These are phyloP conservation scores for Hypomecis punctinalis DNA, from an alignment of 2,888 invertebrate genomes.

Conservation along the genomic window DNA sequence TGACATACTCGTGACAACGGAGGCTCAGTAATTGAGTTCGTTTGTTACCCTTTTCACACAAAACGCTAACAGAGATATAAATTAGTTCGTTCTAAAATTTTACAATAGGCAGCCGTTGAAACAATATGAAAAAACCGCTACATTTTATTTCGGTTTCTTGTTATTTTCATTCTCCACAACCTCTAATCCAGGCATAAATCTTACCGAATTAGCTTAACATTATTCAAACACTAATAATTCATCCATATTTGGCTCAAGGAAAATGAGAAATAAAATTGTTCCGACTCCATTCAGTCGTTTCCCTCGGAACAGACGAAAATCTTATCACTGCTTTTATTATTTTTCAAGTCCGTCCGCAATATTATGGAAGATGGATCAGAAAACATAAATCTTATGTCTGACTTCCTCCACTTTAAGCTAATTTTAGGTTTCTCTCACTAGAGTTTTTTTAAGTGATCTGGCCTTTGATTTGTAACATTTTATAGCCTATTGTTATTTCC, in stretches of 20 bases:
- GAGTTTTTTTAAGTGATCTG: too few species aligned
- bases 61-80: neutral
- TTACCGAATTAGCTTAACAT: conserved; percentile 54
- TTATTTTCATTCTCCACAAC: conserved; percentile 36
- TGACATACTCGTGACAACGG: too few species aligned
- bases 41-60: too few species aligned
- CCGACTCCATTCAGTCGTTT: conserved; percentile 70
- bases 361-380: conserved; percentile 81
- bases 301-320: conserved; percentile 71
- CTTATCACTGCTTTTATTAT: conserved; percentile 78
- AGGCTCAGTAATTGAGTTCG: too few species aligned
- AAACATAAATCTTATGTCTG: conserved; percentile 79
- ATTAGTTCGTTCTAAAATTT: neutral
- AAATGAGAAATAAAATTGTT: conserved; percentile 77
- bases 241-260: conserved; percentile 65
- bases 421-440: conserved; percentile 9
- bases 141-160: conserved; percentile 15
- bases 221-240: conserved; percentile 63
- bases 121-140: neutral
- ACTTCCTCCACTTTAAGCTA: conserved; percentile 50
- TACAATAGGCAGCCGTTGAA: neutral
- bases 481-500: too few species aligned
- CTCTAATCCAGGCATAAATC: conserved; percentile 50
- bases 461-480: too few species aligned
- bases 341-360: conserved; percentile 78